Evolutionary conservation across 2,888 invertebrate genomes (phyloP).

Genomic region (Parascotia fuliginaria): DNA sequence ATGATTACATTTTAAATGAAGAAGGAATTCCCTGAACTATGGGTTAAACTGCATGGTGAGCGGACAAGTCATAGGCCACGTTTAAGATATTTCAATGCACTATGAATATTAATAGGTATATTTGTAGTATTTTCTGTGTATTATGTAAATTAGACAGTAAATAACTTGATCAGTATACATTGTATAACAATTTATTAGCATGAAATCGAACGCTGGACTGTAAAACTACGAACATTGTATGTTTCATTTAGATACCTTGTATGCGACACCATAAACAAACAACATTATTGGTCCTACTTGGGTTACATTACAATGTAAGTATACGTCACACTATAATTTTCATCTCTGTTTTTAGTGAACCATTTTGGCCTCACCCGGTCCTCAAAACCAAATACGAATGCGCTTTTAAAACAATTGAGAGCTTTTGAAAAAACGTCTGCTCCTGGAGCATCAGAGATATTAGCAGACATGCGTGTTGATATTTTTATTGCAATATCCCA

Average conservation of each 20-base stretch:
- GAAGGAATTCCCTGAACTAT: slow-evolving; percentile 27
- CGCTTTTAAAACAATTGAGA: slow-evolving; percentile 16
- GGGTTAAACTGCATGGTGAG: slow-evolving; percentile 12
- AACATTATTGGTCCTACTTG: slow-evolving; percentile 17
- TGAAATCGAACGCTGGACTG: slow-evolving; percentile 26
- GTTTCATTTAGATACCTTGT: slow-evolving; percentile 22
- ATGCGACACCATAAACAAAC: slow-evolving; percentile 21
- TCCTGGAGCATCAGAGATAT: too few relatives aligned
- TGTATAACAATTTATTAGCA: slow-evolving; percentile 21
- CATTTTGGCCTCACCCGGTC: slow-evolving; percentile 8
- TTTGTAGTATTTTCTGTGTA: neutral
- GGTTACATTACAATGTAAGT: slow-evolving; percentile 26
- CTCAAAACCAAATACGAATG: slow-evolving; percentile 17
- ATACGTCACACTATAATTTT: slow-evolving; percentile 26
- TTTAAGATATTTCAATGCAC: slow-evolving; percentile 2
- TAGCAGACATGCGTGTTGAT: too few relatives aligned
- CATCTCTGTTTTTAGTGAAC: neutral
- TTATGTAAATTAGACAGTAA: neutral
- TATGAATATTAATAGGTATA: too few relatives aligned
- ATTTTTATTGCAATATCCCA: too few relatives aligned
- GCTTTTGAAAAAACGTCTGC: too few relatives aligned
- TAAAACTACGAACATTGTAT: slow-evolving; percentile 40
- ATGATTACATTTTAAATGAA: slow-evolving; percentile 17
- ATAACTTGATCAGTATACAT: slow-evolving; percentile 14
- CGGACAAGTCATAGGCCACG: slow-evolving; percentile 10